phyloP scores from a whole-genome alignment of 2,113 vertebrate genomes.

The Calypte anna region DNA sequence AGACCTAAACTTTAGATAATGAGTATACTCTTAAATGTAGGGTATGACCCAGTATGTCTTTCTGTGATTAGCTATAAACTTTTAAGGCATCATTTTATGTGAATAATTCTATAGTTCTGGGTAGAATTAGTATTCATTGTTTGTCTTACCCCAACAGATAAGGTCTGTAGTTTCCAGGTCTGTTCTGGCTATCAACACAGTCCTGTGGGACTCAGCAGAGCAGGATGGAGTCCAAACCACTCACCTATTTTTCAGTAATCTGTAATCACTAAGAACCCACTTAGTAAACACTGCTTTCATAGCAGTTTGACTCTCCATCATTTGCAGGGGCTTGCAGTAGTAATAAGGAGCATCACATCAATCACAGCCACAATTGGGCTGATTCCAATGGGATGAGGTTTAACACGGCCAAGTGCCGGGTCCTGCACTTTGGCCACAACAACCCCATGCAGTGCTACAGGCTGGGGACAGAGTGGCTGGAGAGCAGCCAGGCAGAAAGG shows the following conservation, averaged over 20 bases:
- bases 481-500: no score
- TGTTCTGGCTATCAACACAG: background rate
- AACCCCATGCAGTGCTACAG: no score
- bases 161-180: background rate
- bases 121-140: background rate
- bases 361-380: no score
- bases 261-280: background rate
- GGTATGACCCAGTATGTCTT: background rate
- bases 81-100: background rate
- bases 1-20: background rate
- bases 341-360: background rate
- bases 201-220: rapidly evolving
- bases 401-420: no score
- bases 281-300: background rate
- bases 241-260: background rate
- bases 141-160: background rate
- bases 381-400: no score
- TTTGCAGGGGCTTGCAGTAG: background rate
- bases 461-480: no score
- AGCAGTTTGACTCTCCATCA: background rate
- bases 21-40: background rate
- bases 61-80: background rate
- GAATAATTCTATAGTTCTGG: background rate
- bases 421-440: no score
- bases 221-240: background rate